Evolutionary conservation across 2,113 vertebrate species (phyloP).

Genomic region (Guaruba guarouba): DNA sequence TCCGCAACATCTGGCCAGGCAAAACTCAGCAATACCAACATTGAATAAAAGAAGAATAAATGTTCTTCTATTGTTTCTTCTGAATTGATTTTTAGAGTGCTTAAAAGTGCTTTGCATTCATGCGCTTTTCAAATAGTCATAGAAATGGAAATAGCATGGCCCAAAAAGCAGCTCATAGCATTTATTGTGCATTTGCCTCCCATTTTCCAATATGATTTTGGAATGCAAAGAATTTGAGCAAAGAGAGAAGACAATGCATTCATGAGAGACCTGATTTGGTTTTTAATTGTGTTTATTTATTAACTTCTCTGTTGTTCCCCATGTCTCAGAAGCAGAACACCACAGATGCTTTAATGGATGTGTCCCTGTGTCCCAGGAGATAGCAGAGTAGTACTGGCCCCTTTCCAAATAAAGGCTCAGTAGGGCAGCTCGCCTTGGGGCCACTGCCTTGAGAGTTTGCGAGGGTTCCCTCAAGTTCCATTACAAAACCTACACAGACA

Average conservation of each 20-base stretch:
- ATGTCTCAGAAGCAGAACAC: background rate
- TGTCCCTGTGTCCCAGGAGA: background rate
- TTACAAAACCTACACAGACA: background rate
- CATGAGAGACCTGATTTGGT: slow-evolving; percentile 26
- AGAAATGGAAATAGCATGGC: slow-evolving; percentile 35
- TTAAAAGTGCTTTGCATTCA: slow-evolving; percentile 64
- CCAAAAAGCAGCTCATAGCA: background rate
- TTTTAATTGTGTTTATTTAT: slow-evolving; percentile 57
- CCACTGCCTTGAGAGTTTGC: background rate
- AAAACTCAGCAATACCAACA: slow-evolving; percentile 49
- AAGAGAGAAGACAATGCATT: slow-evolving; percentile 38
- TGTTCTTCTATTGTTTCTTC: slow-evolving; percentile 43
- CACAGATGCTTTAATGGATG: background rate
- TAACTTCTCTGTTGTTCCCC: slow-evolving; percentile 5
- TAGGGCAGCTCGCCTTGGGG: background rate
- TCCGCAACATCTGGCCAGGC: slow-evolving; percentile 60
- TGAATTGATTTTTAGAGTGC: slow-evolving; percentile 47
- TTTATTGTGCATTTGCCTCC: slow-evolving; percentile 31
- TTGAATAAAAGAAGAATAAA: slow-evolving; percentile 54
- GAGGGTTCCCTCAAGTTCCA: background rate
- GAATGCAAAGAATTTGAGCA: slow-evolving; percentile 46
- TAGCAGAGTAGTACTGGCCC: background rate
- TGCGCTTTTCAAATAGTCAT: slow-evolving; percentile 41
- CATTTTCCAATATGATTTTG: slow-evolving; percentile 14
- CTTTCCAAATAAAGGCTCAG: background rate